Base-by-base conservation (phyloP, 2,888 invertebrate species). In the Spodoptera exigua region DNA sequence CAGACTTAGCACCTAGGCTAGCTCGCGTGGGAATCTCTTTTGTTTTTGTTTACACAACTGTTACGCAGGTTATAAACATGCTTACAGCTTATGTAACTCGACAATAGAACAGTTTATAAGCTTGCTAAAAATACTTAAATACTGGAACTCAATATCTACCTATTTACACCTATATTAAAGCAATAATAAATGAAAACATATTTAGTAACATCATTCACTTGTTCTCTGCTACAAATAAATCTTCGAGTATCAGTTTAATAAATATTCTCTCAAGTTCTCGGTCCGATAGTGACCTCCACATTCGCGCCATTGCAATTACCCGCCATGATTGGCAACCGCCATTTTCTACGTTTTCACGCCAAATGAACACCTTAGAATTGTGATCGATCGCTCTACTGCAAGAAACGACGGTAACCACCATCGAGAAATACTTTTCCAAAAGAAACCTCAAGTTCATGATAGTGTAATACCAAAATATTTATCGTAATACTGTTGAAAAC, bases 371-470 rank as follows among this genome's bases (percentile, higher is more conserved):
- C 43, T 53, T 76, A 66, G 52, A 46, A 43, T 61, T 61, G 52
- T 7, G 37, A 55, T 79, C 66, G 53, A 68, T 46, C 67, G 58
- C 52, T 60, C 59, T 74, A 52, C 60, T 54, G 45, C 27, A 46
- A 55, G 59, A 61, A 66, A 71, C 67, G 67, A 62, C 46, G 68
- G 63, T 79, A 83, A 81, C 80, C 82, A 58, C 83, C 76, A 79
- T 66, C 59, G 61, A 59, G 47, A 66, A 0, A 0, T 21, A 27
- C 64, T 74, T 83, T 84, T 79, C 78, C 72, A 77, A 84, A 82
- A 82, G 80, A 84, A 85, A 87, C 73, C 78, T 81, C 83, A 84
- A 85, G 84, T 88, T 86, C 82, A 84, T 78, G 82, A 76, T 61
- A 78, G 80, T 52, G 41, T 49, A 78, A 54, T 32, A n/a, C n/a